These are phyloP conservation scores for Sarcophaga rosellei DNA, from an alignment of 2,888 invertebrate genomes.

Conservation along the genomic window DNA sequence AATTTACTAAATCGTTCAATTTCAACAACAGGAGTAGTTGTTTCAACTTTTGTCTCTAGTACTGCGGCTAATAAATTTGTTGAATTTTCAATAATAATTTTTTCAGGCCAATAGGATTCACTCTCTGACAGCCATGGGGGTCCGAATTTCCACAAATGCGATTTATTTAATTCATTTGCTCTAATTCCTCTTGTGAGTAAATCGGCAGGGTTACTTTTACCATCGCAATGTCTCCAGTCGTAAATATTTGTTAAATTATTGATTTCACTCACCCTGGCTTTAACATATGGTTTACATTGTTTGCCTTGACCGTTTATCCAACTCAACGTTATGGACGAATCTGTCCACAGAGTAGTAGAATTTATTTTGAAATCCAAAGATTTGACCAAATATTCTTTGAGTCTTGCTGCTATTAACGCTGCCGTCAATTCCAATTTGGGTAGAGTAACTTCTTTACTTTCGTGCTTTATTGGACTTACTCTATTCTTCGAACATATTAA, in stretches of 20 bases:
- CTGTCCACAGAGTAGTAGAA: conserved; percentile 29
- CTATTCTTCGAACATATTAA: conserved; percentile 3
- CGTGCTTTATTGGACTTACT: conserved; percentile 9
- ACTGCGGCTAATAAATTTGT: conserved; percentile 27
- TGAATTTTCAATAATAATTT: conserved; percentile 1
- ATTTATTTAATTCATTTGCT: conserved; percentile 14
- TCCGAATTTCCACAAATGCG: conserved; percentile 35
- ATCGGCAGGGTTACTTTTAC: conserved; percentile 34
- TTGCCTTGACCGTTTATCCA: conserved; percentile 41
- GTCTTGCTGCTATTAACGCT: conserved; percentile 54
- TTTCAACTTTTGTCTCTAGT: background rate
- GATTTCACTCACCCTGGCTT: conserved; percentile 39
- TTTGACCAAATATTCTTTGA: conserved; percentile 23
- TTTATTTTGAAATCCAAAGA: conserved; percentile 47
- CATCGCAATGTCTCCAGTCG: conserved; percentile 41
- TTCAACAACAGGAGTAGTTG: no score
- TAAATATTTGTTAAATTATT: conserved; percentile 42
- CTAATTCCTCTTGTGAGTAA: conserved; percentile 31
- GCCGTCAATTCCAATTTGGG: conserved; percentile 35
- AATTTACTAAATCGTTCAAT: conserved; percentile 14
- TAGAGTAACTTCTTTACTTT: conserved; percentile 3
- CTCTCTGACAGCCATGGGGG: no score
- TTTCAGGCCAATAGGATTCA: no score
- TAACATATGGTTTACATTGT: conserved; percentile 38
- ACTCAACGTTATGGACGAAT: conserved; percentile 34